phyloP scores from a whole-genome alignment of 2,888 invertebrate genomes.

The Tribolium freemani region DNA sequence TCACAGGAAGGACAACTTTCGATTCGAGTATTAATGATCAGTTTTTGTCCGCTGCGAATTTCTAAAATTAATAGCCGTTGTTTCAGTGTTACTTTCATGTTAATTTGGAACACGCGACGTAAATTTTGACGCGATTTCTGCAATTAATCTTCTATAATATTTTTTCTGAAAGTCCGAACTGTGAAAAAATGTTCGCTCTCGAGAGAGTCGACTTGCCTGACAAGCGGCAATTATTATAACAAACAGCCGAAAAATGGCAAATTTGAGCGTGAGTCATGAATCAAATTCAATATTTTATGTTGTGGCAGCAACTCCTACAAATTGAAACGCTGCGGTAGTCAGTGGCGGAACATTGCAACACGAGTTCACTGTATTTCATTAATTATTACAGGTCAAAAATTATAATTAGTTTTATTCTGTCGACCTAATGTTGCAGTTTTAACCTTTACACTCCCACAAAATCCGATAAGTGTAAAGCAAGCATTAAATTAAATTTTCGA shows the following conservation, averaged over 20 bases:
- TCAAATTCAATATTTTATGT: not conserved
- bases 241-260: not conserved
- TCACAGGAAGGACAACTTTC: constrained; percentile 7
- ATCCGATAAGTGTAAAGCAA: no score
- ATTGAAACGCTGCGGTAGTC: no score
- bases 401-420: no score
- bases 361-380: not conserved
- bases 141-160: not conserved
- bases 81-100: constrained; percentile 14
- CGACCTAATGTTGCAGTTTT: no score
- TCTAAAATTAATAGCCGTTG: constrained; percentile 20
- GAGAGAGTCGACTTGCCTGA: not conserved
- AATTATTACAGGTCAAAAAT: not conserved
- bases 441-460: no score
- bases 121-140: not conserved
- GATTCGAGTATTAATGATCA: not conserved
- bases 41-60: constrained; percentile 5
- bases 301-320: no score
- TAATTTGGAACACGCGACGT: constrained; percentile 2
- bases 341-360: no score
- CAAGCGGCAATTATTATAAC: not conserved
- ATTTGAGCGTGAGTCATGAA: not conserved
- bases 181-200: not conserved
- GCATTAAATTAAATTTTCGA: no score
- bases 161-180: not conserved